Evolutionary conservation across 2,113 vertebrate species (phyloP).

Genomic region (Echinops telfairi): DNA sequence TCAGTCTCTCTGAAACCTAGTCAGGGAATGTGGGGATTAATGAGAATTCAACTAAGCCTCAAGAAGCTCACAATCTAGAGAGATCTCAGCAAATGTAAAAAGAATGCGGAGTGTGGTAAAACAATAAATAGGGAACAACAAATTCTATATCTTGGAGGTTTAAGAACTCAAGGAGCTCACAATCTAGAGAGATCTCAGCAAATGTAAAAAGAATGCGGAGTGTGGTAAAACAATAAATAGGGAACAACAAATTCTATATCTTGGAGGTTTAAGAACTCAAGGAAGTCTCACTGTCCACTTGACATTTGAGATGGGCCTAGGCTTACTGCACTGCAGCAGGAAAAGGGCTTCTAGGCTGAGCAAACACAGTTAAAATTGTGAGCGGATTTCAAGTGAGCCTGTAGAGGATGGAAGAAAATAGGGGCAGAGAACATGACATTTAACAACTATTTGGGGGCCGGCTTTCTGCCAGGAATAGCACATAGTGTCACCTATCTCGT

Average conservation of each 20-base stretch:
- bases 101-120: neutral
- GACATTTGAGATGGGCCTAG: neutral
- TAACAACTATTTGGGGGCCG: conserved; percentile 23
- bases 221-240: neutral
- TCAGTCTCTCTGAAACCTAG: neutral
- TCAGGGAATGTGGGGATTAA: neutral
- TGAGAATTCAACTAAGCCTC: neutral
- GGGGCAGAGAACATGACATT: neutral
- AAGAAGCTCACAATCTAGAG: neutral
- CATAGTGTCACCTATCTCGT: neutral
- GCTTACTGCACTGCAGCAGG: neutral
- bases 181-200: neutral
- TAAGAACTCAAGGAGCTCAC: neutral
- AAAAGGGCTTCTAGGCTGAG: neutral
- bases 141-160: neutral
- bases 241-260: neutral
- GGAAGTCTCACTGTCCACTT: neutral
- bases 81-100: neutral
- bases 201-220: neutral
- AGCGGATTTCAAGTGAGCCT: neutral
- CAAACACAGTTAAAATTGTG: neutral
- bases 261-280: neutral
- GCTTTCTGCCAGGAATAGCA: neutral
- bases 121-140: neutral
- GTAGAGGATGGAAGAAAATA: neutral